Percentiles rank a stretch among this genome's conserved stretches.
Evolutionary conservation across 2,797 vertebrate genomes (phyloP).

Genomic region (Otolemur crassicaudatus): DNA sequence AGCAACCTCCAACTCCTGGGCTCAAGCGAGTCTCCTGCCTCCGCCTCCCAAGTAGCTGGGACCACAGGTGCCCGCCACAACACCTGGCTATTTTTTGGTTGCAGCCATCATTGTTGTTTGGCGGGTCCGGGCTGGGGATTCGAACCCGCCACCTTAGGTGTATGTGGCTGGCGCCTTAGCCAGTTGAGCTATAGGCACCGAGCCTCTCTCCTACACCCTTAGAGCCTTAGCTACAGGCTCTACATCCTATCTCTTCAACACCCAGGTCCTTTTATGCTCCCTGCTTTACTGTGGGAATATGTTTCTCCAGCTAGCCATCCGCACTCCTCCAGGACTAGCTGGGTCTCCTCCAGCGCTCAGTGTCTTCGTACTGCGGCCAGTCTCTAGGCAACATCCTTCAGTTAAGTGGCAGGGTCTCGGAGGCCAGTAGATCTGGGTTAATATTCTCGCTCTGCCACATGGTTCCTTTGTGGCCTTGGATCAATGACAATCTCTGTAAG

Average conservation of each 20-base stretch:
- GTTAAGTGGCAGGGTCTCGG: neutral
- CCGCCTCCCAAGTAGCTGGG: no score
- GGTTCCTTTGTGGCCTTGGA: neutral
- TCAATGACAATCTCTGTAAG: neutral
- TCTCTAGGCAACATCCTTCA: neutral
- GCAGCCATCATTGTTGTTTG: no score
- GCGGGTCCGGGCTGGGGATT: neutral
- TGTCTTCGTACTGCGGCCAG: neutral
- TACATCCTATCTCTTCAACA: neutral
- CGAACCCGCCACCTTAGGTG: neutral
- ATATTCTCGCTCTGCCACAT: neutral
- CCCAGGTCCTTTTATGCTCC: neutral
- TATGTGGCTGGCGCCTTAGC: no score
- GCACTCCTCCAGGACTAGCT: neutral
- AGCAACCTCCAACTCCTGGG: no score
- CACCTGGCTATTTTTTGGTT: neutral
- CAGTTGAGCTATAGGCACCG: no score
- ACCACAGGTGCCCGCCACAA: no score
- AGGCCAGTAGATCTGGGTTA: neutral
- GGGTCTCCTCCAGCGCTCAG: neutral
- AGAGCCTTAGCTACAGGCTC: neutral
- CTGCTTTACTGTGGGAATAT: neutral
- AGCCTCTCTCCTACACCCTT: neutral
- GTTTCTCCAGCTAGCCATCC: neutral
- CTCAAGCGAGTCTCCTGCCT: no score